A percentile compares a stretch with the other conserved stretches of the same genome.
Conservation (phyloP, 2,113 vertebrate genomes). For the Peromyscus maniculatus region DNA sequence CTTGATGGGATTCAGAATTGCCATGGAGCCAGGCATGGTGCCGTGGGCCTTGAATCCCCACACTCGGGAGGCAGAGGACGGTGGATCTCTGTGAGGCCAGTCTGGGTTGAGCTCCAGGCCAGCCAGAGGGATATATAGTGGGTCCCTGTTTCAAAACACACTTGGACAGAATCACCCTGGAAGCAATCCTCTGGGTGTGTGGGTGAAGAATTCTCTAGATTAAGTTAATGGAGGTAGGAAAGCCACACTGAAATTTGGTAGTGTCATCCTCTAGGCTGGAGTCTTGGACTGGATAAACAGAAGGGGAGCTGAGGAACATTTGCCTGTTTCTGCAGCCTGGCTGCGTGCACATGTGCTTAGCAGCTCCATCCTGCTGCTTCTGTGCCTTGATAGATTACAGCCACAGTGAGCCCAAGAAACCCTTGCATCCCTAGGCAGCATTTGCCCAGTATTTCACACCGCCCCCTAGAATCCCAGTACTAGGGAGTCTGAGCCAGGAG, state of each 20-base stretch:
- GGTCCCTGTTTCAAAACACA: background rate
- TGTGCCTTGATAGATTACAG: background rate
- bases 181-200: background rate
- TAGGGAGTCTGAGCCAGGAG: background rate
- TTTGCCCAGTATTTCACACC: background rate
- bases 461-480: background rate
- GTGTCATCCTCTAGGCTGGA: background rate
- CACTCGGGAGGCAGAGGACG: background rate
- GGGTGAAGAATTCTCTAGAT: background rate
- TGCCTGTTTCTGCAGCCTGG: background rate
- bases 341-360: background rate
- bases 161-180: background rate
- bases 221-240: background rate
- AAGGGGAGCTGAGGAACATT: background rate
- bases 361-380: background rate
- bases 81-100: background rate
- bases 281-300: background rate
- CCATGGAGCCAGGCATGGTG: background rate
- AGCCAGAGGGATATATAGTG: background rate
- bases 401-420: background rate
- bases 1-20: background rate
- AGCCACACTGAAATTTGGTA: no score
- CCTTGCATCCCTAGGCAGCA: background rate
- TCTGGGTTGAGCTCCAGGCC: background rate
- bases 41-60: background rate